phyloP scores from a whole-genome alignment of 2,888 invertebrate species.

The Heteromyza rotundicornis region DNA sequence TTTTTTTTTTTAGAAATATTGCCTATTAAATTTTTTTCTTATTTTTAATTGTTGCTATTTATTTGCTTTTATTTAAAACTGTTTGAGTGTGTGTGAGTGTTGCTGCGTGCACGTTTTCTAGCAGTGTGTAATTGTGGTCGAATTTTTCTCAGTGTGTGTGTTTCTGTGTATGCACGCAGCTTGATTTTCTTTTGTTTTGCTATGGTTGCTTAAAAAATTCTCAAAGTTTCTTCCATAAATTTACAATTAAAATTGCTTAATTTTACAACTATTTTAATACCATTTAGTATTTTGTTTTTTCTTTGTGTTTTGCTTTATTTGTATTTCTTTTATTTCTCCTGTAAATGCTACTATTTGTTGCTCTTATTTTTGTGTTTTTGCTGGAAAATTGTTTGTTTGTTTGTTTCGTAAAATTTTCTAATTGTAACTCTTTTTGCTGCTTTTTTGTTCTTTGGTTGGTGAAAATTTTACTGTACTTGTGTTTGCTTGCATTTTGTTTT shows the following conservation, averaged over 20 bases:
- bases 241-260: slow-evolving; percentile 12
- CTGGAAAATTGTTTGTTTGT: too few relatives aligned
- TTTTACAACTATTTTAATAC: background rate
- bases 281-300: slow-evolving; percentile 1
- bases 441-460: slow-evolving; percentile 35
- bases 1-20: slow-evolving; percentile 18
- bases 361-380: too few relatives aligned
- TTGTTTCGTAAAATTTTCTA: slow-evolving; percentile 1
- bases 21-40: slow-evolving; percentile 9
- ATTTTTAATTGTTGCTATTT: slow-evolving; percentile 1
- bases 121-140: too few relatives aligned
- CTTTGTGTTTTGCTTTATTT: background rate
- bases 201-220: slow-evolving; percentile 1
- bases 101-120: background rate
- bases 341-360: too few relatives aligned
- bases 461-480: slow-evolving; percentile 28
- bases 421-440: background rate
- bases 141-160: background rate
- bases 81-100: slow-evolving; percentile 10
- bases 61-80: slow-evolving; percentile 8
- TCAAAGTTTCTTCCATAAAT: slow-evolving; percentile 4
- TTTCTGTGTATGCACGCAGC: background rate
- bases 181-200: background rate
- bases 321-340: too few relatives aligned
- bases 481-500: slow-evolving; percentile 32